Base-by-base conservation (phyloP, 2,888 invertebrate species). In the Charanyca ferruginea region DNA sequence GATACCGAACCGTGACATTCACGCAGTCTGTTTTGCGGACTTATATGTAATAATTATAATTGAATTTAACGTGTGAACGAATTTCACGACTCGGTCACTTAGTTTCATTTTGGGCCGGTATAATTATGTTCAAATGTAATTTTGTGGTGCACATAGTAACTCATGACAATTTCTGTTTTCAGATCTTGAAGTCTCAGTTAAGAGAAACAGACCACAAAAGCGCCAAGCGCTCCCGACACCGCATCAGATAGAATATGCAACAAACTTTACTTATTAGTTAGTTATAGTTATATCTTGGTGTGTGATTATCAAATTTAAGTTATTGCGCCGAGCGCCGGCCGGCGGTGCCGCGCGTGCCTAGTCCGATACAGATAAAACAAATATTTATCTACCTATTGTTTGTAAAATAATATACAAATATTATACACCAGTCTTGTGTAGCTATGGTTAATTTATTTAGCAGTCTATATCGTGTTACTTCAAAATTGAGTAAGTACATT, bases 371-470 rank as follows among this genome's bases (percentile, higher is more conserved):
- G 91, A 93, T 93, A 90, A 90, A 92, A 91, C 90, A 90, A 90
- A 91, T 92, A 93, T 93, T 91, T 93, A 92, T 93, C 93, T 93
- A 92, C 89, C 88, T 91, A 91, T 91, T 93, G 89, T 92, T 90
- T 91, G 89, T 93, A 91, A 91, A 89, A 90, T 93, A 91, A 83
- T 86, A 82, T 85, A 87, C 86, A 84, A 84, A 89, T 90, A 90
- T 89, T 90, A 87, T 89, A 91, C 91, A 91, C 88, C 92, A 88
- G 86, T 91, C 84, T 90, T 85, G 91, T 91, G 92, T 93, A 93
- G 94, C 93, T 93, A 93, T 90, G 87, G 87, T 92, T 94, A 91
- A 94, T 94, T 94, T 94, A 94, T 94, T 94, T 90, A 91, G 90
- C 93, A 90, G 86, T 90, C 83, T 93, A 88, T 90, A 83, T 90